phyloP scores from a whole-genome alignment of 2,797 vertebrate species.

The Kryptolebias ocellatus region DNA sequence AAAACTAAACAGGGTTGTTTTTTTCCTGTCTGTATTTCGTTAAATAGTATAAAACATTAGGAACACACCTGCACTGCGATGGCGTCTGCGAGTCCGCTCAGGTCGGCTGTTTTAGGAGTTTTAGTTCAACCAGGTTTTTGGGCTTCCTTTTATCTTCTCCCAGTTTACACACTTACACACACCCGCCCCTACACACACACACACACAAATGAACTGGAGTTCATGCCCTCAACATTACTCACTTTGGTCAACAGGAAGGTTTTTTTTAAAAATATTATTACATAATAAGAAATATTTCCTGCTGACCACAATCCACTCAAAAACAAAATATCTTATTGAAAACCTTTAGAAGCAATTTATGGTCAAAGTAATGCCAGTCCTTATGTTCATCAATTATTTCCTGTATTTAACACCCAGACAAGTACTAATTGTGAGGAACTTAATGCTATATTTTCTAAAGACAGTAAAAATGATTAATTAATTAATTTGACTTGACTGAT shows the following conservation, averaged over 20 bases:
- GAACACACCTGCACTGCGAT: constrained; percentile 58
- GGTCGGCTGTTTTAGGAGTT: constrained; percentile 56
- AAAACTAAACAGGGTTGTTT: background rate
- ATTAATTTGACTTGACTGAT: background rate
- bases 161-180: constrained; percentile 23
- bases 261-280: background rate
- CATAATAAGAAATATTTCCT: constrained; percentile 20
- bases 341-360: background rate
- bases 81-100: constrained; percentile 21
- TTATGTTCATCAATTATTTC: background rate
- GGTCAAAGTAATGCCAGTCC: background rate
- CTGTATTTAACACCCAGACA: background rate
- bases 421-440: too few relatives aligned
- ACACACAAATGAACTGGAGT: constrained; percentile 1
- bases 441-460: too few relatives aligned
- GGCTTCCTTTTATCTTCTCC: constrained; percentile 57
- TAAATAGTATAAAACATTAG: constrained; percentile 2
- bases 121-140: constrained; percentile 18
- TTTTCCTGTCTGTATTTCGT: background rate
- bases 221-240: constrained; percentile 42
- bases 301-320: constrained; percentile 54
- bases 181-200: constrained; percentile 14
- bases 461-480: background rate
- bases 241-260: constrained; percentile 5
- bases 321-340: constrained; percentile 13